Evolutionary conservation across 2,888 invertebrate species (phyloP), one percentile per base, ranked within the genome.

Genomic region (Philhelius pedissequus): DNA sequence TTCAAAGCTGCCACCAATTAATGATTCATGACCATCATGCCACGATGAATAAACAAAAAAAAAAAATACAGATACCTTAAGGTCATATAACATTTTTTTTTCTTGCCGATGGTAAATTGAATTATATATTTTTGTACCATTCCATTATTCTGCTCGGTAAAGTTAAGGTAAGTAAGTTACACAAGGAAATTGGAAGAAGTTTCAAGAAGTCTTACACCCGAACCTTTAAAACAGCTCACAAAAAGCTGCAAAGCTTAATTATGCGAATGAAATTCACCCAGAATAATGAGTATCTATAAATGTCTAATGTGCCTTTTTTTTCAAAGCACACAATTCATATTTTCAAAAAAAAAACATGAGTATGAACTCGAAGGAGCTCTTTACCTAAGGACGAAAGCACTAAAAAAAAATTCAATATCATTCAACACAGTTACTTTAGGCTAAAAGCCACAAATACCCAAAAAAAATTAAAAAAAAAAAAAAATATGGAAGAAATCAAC

Each of bases 211-310:
- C 25, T 75, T 70, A 70, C 45, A 68, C 73, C 15, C 56, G 22
- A 13, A 38, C 60, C 25, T 43, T 13, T 22, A 62, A 60, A 54
- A 1, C 56, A 13, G 3, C 52, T 22, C 45, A 9, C 30, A 54
- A 27, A 50, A 68, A 73, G 66, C 80, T 80, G 45, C 18, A 50
- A 68, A 73, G 66, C 80, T 80, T 84, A 84, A 84, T 80, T 84
- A 79, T 84, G 80, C 84, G 80, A 84, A 84, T 76, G 75, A 80
- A 80, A 45, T 71, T 80, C 60, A 80, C 64, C 66, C 70, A 80
- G 79, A 80, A 71, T 84, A 84, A 84, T 80, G 75, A 80, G 75
- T 68, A 68, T 80, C 80, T 80, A 84, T 84, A 68, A 84, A 84
- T 84, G 71, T 71, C 80, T 76, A 76, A 84, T 84, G 68, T 35